These are phyloP conservation scores for Fundulus diaphanus DNA, from an alignment of 2,797 vertebrate species.

Conservation along the genomic window DNA sequence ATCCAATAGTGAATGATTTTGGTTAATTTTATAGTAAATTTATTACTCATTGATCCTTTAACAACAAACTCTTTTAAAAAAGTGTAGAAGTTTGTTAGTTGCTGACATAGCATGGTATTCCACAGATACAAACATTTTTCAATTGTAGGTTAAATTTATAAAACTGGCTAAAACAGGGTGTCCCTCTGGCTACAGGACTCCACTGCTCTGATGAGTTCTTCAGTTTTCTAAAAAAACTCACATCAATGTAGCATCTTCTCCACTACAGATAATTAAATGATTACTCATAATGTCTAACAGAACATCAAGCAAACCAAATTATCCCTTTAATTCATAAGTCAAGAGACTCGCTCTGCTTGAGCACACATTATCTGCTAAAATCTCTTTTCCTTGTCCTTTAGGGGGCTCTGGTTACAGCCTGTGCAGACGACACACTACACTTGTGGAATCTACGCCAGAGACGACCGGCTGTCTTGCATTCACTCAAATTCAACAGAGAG, in stretches of 20 bases:
- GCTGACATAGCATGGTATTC: not conserved
- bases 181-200: not conserved
- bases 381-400: conserved; percentile 53
- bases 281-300: not conserved
- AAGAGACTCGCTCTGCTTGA: not conserved
- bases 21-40: too few species aligned
- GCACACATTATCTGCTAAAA: not conserved
- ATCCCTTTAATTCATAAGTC: not conserved
- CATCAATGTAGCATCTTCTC: not conserved
- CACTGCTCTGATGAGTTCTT: not conserved
- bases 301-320: not conserved
- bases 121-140: not conserved
- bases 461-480: conserved; percentile 94
- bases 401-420: conserved; percentile 96
- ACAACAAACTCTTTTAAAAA: not conserved
- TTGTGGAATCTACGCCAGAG: conserved; percentile 98
- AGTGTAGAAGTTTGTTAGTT: not conserved
- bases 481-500: conserved; percentile 98
- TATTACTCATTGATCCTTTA: too few species aligned
- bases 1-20: too few species aligned
- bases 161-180: not conserved
- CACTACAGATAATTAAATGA: not conserved
- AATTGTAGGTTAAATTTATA: not conserved
- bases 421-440: conserved; percentile 95
- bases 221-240: not conserved